Conservation (phyloP, 2,113 vertebrate species). For the Marcusenius ussheri region DNA sequence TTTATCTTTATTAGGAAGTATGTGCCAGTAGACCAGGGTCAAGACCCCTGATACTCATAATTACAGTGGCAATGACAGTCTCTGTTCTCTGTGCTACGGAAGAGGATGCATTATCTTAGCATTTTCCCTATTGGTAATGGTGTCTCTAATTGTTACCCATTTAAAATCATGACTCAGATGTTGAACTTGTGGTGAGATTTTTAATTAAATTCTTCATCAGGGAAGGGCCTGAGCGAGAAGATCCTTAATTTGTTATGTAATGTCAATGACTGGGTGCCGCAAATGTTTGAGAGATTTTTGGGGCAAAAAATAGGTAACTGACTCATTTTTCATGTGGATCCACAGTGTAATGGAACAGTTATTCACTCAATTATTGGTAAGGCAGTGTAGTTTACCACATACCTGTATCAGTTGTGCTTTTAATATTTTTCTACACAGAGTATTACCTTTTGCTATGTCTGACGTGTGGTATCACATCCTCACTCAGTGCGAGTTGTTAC, state of each 20-base stretch:
- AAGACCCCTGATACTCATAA: not conserved
- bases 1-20: not conserved
- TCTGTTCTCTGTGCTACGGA: not conserved
- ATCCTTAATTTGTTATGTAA: not conserved
- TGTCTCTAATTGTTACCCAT: not conserved
- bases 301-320: not conserved
- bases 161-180: not conserved
- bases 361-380: not conserved
- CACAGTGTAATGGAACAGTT: not conserved
- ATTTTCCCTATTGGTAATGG: not conserved
- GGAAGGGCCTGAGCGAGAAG: not conserved
- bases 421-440: not conserved
- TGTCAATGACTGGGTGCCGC: not conserved
- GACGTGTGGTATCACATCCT: not conserved
- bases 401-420: not conserved
- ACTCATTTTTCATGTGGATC: not conserved
- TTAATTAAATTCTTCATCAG: not conserved
- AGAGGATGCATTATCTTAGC: not conserved
- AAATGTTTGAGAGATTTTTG: not conserved
- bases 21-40: not conserved
- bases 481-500: not conserved
- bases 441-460: not conserved
- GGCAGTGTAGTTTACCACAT: not conserved
- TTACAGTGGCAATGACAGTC: not conserved
- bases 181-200: not conserved